A percentile compares a stretch with the other conserved stretches of the same genome.
phyloP scores from a whole-genome alignment of 2,888 invertebrate genomes.

The Hyalella azteca region DNA sequence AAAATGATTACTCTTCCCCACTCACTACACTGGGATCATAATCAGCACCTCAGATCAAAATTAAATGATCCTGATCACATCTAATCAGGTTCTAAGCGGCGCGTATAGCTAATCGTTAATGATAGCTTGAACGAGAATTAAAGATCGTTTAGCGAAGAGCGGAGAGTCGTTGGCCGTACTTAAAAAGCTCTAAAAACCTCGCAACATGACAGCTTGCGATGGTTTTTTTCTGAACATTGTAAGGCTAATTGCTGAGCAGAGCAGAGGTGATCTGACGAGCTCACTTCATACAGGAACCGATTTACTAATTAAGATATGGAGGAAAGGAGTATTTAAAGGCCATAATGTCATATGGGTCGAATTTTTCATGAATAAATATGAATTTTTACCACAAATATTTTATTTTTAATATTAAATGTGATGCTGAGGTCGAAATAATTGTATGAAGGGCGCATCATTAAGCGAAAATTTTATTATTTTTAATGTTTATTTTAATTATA shows the following conservation, averaged over 20 bases:
- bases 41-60: constrained; percentile 36
- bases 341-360: no score
- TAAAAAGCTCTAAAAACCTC: neutral
- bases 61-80: constrained; percentile 33
- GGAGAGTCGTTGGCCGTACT: neutral
- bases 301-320: no score
- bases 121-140: constrained; percentile 5
- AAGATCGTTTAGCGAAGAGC: neutral
- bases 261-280: neutral
- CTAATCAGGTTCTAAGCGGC: constrained; percentile 18
- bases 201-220: neutral
- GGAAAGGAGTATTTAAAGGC: no score
- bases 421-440: no score
- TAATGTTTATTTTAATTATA: no score
- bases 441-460: no score
- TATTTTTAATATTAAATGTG: no score
- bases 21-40: constrained; percentile 25
- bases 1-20: constrained; percentile 24
- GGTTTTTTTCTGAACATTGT: constrained; percentile 4
- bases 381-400: no score
- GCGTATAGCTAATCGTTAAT: constrained; percentile 34
- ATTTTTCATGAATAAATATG: no score
- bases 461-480: no score
- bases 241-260: neutral
- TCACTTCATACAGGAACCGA: no score